Base-by-base conservation (phyloP, 2,113 vertebrate species). In the Phocoena phocoena region DNA sequence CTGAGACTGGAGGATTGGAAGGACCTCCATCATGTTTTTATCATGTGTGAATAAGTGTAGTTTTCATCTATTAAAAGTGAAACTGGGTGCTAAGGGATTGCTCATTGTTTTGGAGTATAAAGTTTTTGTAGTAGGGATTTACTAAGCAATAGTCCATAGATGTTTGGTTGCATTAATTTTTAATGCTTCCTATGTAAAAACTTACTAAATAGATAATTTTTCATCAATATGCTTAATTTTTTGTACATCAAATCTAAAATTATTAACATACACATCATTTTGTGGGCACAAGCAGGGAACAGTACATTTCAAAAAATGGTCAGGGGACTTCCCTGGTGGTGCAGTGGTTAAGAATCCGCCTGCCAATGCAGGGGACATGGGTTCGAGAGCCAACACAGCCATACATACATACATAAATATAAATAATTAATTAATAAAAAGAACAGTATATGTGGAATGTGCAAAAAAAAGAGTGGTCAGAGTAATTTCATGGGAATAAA, bases 401-500 rank as follows among this genome's bases (percentile, higher is more conserved):
- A 53, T 53, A 53, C 15, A 53, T 53, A 53, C 50, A 17, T 53
- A 53, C 15, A 53, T 53, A 53, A 5, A 53, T 17, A 53, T 53
- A 53, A 53, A 53, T 18, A 53, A 76, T 8, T 31, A 74, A 31
- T 53, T 15, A 53, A 53, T 53, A 6, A 53, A 53, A 53, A 18
- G 53, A 53, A 53, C 53, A 53, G 5, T 18, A 18, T 53, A 18
- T 53, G 53, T 53, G 5, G 53, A 53, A 53, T 53, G 15, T 53
- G 53, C 53, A 53, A 17, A 53, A 53, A 53, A 95, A 6, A 94
- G 28, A 93, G 67, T 58, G 28, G 53, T 90, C 97, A 47, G 10
- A 80, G 41, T 92, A 87, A 95, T 97, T 98, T 96, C 73, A 0
- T 97, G 92, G 86, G 82, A 97, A 97, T 96, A 93, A 96, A 98